These are phyloP conservation scores for Peromyscus californicus DNA, from an alignment of 2,113 vertebrate species.

Conservation along the genomic window DNA sequence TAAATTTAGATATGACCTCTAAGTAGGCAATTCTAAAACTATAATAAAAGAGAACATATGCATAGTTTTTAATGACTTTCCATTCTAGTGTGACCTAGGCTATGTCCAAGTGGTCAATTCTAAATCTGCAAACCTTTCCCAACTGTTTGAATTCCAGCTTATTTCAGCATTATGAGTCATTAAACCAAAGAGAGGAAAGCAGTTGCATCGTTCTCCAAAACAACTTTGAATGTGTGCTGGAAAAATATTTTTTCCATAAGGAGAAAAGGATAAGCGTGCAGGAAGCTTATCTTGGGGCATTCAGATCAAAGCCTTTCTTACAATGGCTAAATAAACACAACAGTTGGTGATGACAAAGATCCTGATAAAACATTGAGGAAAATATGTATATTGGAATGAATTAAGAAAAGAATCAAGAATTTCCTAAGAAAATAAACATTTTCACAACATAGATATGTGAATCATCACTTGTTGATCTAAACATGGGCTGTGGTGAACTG, in stretches of 20 bases:
- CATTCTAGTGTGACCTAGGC: conserved; percentile 9
- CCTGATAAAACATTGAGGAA: conserved; percentile 43
- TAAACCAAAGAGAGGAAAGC: conserved; percentile 53
- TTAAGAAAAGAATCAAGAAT: conserved; percentile 64
- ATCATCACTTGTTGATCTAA: not conserved
- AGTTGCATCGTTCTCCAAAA: conserved; percentile 47
- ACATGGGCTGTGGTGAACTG: not conserved
- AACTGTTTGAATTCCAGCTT: conserved; percentile 44
- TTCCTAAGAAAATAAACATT: conserved; percentile 57
- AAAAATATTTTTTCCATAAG: conserved; percentile 43
- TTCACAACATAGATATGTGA: not conserved
- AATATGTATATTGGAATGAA: conserved; percentile 8
- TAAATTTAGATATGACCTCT: conserved; percentile 36
- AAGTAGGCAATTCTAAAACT: conserved; percentile 18
- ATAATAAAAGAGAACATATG: conserved; percentile 13
- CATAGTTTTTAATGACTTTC: conserved; percentile 15
- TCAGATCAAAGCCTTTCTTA: conserved; percentile 60
- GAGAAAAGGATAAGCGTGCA: conserved; percentile 54
- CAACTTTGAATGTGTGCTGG: conserved; percentile 53
- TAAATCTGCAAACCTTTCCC: conserved; percentile 41
- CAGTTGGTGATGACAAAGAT: conserved; percentile 23
- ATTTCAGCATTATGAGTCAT: conserved; percentile 37
- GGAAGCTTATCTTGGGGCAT: conserved; percentile 56
- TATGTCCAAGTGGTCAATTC: not conserved
- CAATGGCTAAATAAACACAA: conserved; percentile 59